Base-by-base conservation (phyloP, 2,797 vertebrate genomes). In the Neopelma chrysocephalum region DNA sequence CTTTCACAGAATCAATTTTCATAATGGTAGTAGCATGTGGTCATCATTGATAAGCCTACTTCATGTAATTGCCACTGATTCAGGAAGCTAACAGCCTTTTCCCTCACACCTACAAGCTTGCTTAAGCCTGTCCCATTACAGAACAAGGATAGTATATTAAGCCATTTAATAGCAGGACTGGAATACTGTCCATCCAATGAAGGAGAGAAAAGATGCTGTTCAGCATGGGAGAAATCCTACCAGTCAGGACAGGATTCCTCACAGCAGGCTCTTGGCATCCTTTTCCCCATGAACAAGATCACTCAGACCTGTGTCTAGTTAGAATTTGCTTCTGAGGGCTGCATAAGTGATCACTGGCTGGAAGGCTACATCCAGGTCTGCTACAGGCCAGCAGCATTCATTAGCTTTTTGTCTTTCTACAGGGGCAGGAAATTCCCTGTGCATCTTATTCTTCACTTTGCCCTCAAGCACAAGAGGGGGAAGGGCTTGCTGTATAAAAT, bases 91-190 rank as follows among this genome's bases (percentile, higher is more conserved):
- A 31, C 18, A 86, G 36, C 12, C 48, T 82, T 90, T 75, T 42
- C 12, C 57, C 57, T 58, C 47, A 50, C 48, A 84, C 32, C 38
- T 71, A 58, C 76, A 57, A n/a, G 62, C 61, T 87, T 75, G 53
- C 32, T 92, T 93, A 89, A 95, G 75, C 56, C 53, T 93, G 79
- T 81, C 87, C 92, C 38, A 27, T 89, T 83, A 83, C 23, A 50
- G 83, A 93, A 60, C 31, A 73, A 71, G 29, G 6, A 11, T 16
- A 50, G 42, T 36, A 40, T 40, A 42, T 48, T 45, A 87, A 96
- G 34, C 26, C 34, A n/a, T 77, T 87, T 81, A 83, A 60, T 47
- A 95, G 22, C 5, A 0, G 5, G 82, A 72, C 15, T 5, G 73
- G 73, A 83, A 87, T 47, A 26, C 42, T 53, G 23, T 14, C 50